Percentiles rank a stretch among this genome's conserved stretches.
phyloP scores from a whole-genome alignment of 2,888 invertebrate genomes.

The Zeuzera pyrina region DNA sequence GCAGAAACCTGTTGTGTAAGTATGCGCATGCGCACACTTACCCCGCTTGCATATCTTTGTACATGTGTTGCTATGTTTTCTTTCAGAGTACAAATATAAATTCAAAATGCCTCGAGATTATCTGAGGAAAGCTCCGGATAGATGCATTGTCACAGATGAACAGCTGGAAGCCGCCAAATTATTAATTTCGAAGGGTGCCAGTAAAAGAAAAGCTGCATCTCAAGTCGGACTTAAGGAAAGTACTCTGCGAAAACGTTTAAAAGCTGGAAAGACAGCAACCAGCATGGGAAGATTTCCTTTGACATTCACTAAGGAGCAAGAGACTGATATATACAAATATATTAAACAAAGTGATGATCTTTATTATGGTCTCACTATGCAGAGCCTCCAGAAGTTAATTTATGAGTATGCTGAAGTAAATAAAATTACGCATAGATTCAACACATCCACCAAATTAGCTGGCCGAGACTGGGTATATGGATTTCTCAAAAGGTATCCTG shows the following conservation, averaged over 20 bases:
- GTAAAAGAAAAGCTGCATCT: slow-evolving; percentile 4
- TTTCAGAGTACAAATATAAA: no score
- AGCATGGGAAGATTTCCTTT: slow-evolving; percentile 2
- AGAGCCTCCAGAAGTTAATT: slow-evolving; percentile 5
- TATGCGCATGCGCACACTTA: no score
- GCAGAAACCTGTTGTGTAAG: no score
- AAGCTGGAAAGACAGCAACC: not conserved
- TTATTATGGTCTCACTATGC: slow-evolving; percentile 6
- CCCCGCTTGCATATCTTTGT: no score
- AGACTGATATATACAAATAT: not conserved
- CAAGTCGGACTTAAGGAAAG: slow-evolving; percentile 2
- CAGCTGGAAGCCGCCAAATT: not conserved
- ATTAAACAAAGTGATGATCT: slow-evolving; percentile 1
- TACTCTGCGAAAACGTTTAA: slow-evolving; percentile 4
- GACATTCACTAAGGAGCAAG: slow-evolving; percentile 1
- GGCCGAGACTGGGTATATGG: slow-evolving; percentile 6
- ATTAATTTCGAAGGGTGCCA: slow-evolving; percentile 2
- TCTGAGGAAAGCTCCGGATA: not conserved
- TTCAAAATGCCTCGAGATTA: not conserved
- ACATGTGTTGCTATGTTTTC: no score
- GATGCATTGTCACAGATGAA: not conserved
- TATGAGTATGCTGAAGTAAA: slow-evolving; percentile 5
- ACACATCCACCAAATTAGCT: slow-evolving; percentile 5
- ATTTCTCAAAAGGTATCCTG: slow-evolving; percentile 7
- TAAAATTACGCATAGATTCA: slow-evolving; percentile 6